Percentiles rank a stretch among this genome's conserved stretches.
Evolutionary conservation across 2,797 vertebrate species (phyloP).

Genomic region (Nothura maculosa): DNA sequence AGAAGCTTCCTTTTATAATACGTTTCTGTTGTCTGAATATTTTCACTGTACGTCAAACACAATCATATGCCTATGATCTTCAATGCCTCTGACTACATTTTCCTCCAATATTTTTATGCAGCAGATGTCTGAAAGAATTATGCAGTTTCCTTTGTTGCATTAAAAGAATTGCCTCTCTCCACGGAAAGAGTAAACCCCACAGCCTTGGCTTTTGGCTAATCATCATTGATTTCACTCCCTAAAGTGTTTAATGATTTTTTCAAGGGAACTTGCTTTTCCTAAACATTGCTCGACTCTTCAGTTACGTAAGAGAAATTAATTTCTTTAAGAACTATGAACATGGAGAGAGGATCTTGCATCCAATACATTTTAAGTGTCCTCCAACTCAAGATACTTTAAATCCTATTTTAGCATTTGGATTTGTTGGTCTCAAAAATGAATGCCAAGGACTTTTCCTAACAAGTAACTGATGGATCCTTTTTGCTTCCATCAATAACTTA

Average conservation of each 20-base stretch:
- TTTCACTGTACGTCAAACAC: background rate
- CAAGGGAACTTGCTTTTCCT: background rate
- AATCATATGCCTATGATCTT: background rate
- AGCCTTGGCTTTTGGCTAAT: background rate
- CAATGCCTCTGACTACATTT: background rate
- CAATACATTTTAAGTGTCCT: conserved; percentile 1
- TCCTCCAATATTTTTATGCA: background rate
- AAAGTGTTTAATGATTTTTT: background rate
- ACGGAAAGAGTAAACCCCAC: background rate
- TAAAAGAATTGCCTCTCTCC: background rate
- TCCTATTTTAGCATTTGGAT: background rate
- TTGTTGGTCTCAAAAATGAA: background rate
- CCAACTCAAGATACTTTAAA: background rate
- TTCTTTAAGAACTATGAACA: background rate
- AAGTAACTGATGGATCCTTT: background rate
- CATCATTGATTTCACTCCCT: background rate
- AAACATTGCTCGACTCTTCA: background rate
- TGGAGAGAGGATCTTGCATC: background rate
- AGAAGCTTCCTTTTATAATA: background rate
- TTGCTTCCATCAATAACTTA: background rate
- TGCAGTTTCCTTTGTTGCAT: background rate
- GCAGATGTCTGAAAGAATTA: background rate
- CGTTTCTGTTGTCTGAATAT: background rate
- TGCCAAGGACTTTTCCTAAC: background rate
- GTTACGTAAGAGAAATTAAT: background rate